Percentiles rank a stretch among this genome's conserved stretches.
These are phyloP conservation scores for Spea hammondii DNA, from an alignment of 2,797 vertebrate species.

Conservation along the genomic window DNA sequence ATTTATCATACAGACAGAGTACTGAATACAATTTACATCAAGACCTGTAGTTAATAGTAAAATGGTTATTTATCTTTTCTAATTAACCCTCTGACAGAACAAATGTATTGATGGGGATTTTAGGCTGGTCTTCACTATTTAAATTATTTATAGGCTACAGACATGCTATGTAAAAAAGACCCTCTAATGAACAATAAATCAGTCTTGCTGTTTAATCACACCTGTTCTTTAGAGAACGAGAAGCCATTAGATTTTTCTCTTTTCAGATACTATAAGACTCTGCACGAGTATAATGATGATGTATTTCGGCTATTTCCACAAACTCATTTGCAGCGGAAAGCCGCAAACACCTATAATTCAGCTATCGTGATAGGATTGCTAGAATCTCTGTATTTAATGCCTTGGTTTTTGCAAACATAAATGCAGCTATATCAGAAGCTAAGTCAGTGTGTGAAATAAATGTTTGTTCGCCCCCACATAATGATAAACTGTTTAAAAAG, in stretches of 20 bases:
- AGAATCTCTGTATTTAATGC: constrained; percentile 37
- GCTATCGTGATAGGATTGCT: background rate
- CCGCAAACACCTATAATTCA: constrained; percentile 43
- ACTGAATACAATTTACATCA: constrained; percentile 70
- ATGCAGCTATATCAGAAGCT: constrained; percentile 4
- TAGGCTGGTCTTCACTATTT: constrained; percentile 73
- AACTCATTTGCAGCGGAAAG: constrained; percentile 45
- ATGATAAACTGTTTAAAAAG: no score
- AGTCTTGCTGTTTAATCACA: constrained; percentile 70
- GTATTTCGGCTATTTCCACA: constrained; percentile 42
- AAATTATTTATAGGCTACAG: constrained; percentile 74
- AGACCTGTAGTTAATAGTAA: constrained; percentile 68
- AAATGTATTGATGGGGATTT: constrained; percentile 76
- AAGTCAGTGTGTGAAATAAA: background rate
- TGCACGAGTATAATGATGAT: constrained; percentile 51
- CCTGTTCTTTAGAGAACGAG: constrained; percentile 73
- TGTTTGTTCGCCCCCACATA: background rate
- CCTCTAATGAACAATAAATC: constrained; percentile 83
- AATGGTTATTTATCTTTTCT: constrained; percentile 72
- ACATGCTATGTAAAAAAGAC: constrained; percentile 70
- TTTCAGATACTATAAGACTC: constrained; percentile 53
- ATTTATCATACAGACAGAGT: constrained; percentile 74
- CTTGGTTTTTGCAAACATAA: background rate
- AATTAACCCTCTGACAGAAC: constrained; percentile 79
- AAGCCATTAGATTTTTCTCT: constrained; percentile 69